Conservation (phyloP, 2,113 vertebrate species). For the Pterocles gutturalis region DNA sequence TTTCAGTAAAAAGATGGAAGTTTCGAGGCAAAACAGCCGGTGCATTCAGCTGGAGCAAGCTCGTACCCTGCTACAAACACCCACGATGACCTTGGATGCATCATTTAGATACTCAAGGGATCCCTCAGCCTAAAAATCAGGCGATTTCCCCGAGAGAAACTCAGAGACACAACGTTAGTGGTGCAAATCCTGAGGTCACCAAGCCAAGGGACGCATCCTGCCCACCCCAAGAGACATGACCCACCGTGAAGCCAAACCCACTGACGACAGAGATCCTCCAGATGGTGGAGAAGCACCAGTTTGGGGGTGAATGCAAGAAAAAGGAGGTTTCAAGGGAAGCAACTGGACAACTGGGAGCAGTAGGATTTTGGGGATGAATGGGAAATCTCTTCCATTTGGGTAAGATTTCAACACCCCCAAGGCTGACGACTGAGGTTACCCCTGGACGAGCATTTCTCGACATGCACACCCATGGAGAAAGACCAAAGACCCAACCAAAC, state of each 20-base stretch:
- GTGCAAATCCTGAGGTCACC: accelerated
- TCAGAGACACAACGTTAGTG: accelerated
- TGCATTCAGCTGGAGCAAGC: background rate
- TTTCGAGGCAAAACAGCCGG: background rate
- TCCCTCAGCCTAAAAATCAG: background rate
- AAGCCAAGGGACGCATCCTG: accelerated
- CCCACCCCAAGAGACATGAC: accelerated
- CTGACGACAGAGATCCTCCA: accelerated
- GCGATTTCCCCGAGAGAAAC: background rate
- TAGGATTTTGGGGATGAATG: background rate
- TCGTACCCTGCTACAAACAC: background rate
- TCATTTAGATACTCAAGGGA: background rate
- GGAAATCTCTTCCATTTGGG: background rate
- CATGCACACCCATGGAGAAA: accelerated
- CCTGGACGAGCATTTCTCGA: background rate
- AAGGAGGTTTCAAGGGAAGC: background rate
- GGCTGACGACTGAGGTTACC: background rate
- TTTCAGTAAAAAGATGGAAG: background rate
- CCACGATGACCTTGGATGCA: accelerated
- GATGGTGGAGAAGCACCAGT: background rate
- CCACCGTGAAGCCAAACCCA: background rate
- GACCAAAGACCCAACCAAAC: background rate
- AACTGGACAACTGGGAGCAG: background rate
- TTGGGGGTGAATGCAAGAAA: background rate
- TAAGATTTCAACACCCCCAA: background rate